Evolutionary conservation across 1,140 invertebrate genomes (phyloP).

Genomic region (Aphelenchoides besseyi): DNA sequence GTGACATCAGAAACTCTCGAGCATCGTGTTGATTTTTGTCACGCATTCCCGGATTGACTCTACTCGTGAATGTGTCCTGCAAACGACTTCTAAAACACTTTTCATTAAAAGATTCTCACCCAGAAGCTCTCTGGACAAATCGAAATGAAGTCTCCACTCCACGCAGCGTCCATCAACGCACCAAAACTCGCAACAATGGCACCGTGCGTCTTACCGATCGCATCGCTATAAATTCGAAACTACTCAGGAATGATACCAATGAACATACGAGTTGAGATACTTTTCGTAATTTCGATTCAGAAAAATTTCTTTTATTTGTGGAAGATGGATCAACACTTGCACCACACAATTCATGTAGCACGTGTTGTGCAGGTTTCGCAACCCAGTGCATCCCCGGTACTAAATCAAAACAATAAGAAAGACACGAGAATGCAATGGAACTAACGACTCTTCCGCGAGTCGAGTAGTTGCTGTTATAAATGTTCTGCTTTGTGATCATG

Average conservation of each 20-base stretch:
- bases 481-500: neutral
- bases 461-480: neutral
- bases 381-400: conserved; percentile 64
- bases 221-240: conserved; percentile 4
- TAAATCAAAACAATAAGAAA: neutral
- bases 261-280: conserved; percentile 28
- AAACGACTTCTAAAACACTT: neutral
- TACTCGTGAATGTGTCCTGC: neutral
- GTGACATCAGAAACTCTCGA: conserved; percentile 45
- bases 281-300: neutral
- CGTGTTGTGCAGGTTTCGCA: conserved; percentile 80
- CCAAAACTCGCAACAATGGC: conserved; percentile 23
- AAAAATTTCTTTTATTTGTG: conserved; percentile 20
- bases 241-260: conserved; percentile 20
- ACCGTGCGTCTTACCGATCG: conserved; percentile 9
- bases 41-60: neutral
- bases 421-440: neutral
- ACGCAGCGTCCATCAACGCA: conserved; percentile 29
- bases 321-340: conserved; percentile 69
- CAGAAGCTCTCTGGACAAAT: conserved; percentile 25
- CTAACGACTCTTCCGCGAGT: conserved; percentile 2
- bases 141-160: conserved; percentile 22
- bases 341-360: conserved; percentile 85
- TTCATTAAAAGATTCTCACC: conserved; percentile 14
- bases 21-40: conserved; percentile 48